Evolutionary conservation across 2,113 vertebrate species (phyloP), one percentile per base, ranked within the genome.

Genomic region (Bettongia penicillata): DNA sequence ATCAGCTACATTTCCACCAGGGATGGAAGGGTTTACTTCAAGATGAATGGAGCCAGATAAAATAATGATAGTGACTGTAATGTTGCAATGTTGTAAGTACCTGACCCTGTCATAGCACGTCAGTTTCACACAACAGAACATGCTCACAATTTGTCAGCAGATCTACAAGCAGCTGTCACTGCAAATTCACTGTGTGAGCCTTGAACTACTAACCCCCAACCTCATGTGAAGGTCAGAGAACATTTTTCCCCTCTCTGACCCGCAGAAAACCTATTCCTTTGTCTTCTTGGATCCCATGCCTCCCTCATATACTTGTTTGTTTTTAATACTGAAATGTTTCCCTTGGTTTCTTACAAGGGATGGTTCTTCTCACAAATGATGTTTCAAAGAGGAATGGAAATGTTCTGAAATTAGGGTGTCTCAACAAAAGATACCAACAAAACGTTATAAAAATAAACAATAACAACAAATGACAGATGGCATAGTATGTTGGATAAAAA

Each of bases 11-110:
- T 96, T 99, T 99, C 98, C 97, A 99, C 94, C 98, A 98, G 8
- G 99, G 99, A 91, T 99, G 99, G 99, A 99, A 99, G 98, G 99
- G 99, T 97, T 99, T 99, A 98, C 97, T 99, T 99, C 98, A 99
- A 99, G 98, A 99, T 99, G 99, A 99, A 99, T 84, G 99, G 99
- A 92, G 99, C 99, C 95, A 98, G 99, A 93, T 99, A 99, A 98
- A 99, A 99, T 98, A 99, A 51, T 51, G 51, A 51, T 11, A 99
- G 43, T 43, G 99, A 99, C 98, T 99, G 99, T 91, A 99, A 99
- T 0, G 99, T 99, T 99, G 55, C 99, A 99, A 26, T 55, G 26
- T 26, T 55, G 25, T 25, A 55, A 26, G 8, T 55, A 55, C 25
- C 25, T 55, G 8, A 7, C 53, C 24, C 53, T 26, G 24, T 55